phyloP scores from a whole-genome alignment of 2,113 vertebrate species.

The Petaurus breviceps region DNA sequence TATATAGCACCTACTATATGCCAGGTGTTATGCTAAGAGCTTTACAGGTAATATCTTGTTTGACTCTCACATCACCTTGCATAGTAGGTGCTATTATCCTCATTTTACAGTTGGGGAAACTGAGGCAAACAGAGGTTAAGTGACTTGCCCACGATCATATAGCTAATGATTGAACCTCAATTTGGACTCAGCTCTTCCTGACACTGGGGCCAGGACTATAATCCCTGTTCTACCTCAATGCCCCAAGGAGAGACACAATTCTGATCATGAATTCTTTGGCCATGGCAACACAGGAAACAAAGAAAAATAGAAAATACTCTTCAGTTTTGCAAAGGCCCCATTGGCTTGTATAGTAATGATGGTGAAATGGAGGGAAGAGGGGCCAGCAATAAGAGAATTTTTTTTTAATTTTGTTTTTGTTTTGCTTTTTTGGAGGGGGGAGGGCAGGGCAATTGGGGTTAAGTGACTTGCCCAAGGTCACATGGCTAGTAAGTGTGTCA shows the following conservation, averaged over 20 bases:
- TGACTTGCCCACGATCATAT: background rate
- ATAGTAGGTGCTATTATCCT: background rate
- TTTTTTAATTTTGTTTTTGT: no score
- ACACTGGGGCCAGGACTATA: rapidly evolving
- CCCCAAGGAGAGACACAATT: background rate
- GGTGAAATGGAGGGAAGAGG: no score
- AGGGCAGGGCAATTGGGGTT: no score
- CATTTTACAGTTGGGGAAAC: background rate
- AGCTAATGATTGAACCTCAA: background rate
- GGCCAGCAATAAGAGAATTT: no score
- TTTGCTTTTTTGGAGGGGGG: no score
- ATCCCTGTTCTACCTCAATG: background rate
- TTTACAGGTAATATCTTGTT: background rate
- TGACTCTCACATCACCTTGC: background rate
- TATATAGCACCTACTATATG: background rate
- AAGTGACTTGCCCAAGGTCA: no score
- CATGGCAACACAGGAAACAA: background rate
- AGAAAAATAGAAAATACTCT: background rate
- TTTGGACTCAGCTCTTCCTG: background rate
- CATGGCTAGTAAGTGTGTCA: no score
- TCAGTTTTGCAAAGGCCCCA: background rate
- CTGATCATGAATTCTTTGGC: background rate
- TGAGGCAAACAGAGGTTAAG: background rate
- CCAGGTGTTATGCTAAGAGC: background rate
- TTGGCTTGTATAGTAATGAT: no score